Evolutionary conservation across 2,888 invertebrate genomes (phyloP).

Genomic region (Morinoia aosen): DNA sequence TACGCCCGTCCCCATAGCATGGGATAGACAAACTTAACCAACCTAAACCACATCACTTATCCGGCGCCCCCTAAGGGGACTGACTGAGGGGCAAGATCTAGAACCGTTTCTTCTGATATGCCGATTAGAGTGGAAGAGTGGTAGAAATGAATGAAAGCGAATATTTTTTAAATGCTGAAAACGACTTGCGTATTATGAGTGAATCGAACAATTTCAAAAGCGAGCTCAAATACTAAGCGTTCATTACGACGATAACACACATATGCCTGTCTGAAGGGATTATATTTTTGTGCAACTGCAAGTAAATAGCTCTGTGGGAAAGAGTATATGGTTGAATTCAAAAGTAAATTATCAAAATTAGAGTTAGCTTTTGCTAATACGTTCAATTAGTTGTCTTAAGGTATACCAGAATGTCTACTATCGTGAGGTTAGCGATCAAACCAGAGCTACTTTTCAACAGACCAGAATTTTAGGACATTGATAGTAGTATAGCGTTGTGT

Average conservation of each 20-base stretch:
- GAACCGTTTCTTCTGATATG: background rate
- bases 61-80: too few relatives aligned
- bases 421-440: background rate
- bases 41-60: too few relatives aligned
- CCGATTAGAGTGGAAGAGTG: background rate
- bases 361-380: background rate
- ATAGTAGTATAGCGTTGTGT: background rate
- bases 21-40: too few relatives aligned
- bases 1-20: too few relatives aligned
- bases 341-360: background rate
- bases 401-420: background rate
- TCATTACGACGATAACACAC: background rate
- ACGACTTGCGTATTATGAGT: background rate
- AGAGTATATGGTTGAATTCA: background rate
- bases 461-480: background rate
- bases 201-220: background rate
- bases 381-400: background rate
- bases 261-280: background rate
- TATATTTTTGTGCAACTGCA: background rate
- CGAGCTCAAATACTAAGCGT: background rate
- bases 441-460: background rate
- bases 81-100: background rate
- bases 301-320: background rate
- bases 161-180: background rate
- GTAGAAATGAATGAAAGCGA: background rate